A percentile compares a stretch with the other conserved stretches of the same genome.
phyloP scores from a whole-genome alignment of 2,113 vertebrate genomes.

The Colossoma macropomum region DNA sequence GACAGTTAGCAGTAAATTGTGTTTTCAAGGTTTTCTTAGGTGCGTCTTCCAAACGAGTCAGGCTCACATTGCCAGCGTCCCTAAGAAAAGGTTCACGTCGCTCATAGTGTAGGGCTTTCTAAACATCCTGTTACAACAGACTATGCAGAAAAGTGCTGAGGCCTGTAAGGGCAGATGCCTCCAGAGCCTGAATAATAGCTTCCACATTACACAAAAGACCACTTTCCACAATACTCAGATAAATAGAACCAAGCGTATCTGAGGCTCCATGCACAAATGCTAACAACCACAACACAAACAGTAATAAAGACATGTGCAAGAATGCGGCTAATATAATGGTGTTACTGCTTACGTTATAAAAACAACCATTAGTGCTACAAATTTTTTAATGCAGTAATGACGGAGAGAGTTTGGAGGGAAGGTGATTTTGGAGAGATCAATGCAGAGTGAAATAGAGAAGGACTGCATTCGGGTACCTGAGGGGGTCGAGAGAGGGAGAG shows the following conservation, averaged over 20 bases:
- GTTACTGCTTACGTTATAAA: constrained; percentile 24
- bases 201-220: constrained; percentile 40
- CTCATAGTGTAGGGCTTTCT: constrained; percentile 26
- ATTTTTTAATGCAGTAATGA: constrained; percentile 10
- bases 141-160: constrained; percentile 1
- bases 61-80: background rate
- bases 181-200: constrained; percentile 43
- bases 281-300: constrained; percentile 33
- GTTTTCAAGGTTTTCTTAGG: background rate
- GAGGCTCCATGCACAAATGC: too few relatives aligned
- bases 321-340: constrained; percentile 11
- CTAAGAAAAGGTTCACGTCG: background rate
- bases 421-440: constrained; percentile 7
- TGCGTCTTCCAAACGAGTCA: too few relatives aligned
- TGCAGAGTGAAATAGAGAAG: constrained; percentile 16
- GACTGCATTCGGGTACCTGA: background rate
- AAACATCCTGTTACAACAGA: constrained; percentile 9
- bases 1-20: background rate
- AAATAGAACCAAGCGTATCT: background rate
- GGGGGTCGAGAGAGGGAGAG: constrained; percentile 2
- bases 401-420: constrained; percentile 1
- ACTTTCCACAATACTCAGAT: background rate
- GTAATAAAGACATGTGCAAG: constrained; percentile 1
- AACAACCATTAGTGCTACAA: background rate
- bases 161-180: constrained; percentile 38